Evolutionary conservation across 2,888 invertebrate species (phyloP), one percentile per base, ranked within the genome.

Genomic region (Anoncus sp.): DNA sequence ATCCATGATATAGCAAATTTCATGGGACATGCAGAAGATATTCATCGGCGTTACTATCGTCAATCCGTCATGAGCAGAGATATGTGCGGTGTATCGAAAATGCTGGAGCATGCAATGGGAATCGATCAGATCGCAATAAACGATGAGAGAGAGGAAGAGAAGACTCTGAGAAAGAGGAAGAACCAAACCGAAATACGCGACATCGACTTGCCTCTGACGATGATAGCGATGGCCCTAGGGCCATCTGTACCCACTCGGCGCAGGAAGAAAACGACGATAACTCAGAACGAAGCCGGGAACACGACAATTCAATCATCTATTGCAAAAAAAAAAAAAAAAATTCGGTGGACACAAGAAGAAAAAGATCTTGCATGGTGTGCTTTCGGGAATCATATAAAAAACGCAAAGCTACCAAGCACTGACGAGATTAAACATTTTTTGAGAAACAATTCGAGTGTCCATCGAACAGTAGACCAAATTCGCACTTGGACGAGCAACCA

Each of bases 11-110:
- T 77, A n/a, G 67, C 77, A 24, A 63, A 47, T 22, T 77, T 77
- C 43, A 66, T 77, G 72, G 77, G 77, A 7, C 77, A 77, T 24
- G 24, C 53, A 3, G 51, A 73, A 27, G 24, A 51, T 40, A 73
- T 77, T 35, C 72, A 77, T 51, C 60, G 65, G 43, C 47, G 43
- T 49, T 55, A 73, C 55, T 77, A 77, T 40, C 24, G 65, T 10
- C 65, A 66, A 18, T 47, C 72, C 2, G 60, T 72, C 10, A 18
- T 51, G 18, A 35, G 40, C 9, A 24, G 73, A 27, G 77, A 73
- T 47, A n/a, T 76, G 12, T 62, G 62, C 12, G 65, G 53, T 14
- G 65, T 76, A 12, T 69, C 75, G 20, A 67, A 69, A 38, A 40
- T 74, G n/a, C 40, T 74, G 12, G 38, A 47, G 35, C n/a, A 16